Evolutionary conservation across 2,113 vertebrate species (phyloP).

Genomic region (Lanius ludovicianus): DNA sequence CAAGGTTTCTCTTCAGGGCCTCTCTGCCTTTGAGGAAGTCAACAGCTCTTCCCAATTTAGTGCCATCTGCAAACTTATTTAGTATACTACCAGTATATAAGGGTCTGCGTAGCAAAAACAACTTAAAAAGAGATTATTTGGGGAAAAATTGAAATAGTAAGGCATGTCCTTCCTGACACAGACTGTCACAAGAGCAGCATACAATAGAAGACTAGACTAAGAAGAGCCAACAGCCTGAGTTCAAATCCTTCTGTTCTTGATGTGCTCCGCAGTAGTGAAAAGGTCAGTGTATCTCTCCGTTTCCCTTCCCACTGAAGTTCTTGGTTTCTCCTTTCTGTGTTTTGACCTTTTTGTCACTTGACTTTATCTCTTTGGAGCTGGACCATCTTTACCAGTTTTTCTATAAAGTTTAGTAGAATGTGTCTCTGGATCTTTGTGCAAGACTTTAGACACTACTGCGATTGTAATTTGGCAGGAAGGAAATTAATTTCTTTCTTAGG

Average conservation of each 20-base stretch:
- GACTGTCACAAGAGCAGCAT: neutral
- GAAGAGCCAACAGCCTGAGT: neutral
- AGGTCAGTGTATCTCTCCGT: neutral
- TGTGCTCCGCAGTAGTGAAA: neutral
- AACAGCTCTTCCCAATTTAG: neutral
- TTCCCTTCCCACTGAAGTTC: neutral
- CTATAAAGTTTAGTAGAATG: neutral
- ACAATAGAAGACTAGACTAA: neutral
- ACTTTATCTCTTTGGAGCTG: neutral
- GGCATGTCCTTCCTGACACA: neutral
- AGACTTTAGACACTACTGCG: rapidly evolving
- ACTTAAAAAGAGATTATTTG: neutral
- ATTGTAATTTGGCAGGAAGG: neutral
- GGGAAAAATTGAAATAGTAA: neutral
- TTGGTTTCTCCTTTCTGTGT: neutral
- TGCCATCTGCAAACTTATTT: neutral
- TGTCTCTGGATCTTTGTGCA: neutral
- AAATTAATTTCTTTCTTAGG: neutral
- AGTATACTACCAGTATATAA: neutral
- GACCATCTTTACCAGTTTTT: neutral
- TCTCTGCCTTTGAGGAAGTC: neutral
- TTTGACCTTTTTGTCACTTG: conserved; percentile 1
- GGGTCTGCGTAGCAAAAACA: neutral
- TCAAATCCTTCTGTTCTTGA: neutral
- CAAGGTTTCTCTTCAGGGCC: rapidly evolving